Evolutionary conservation across 2,113 vertebrate species (phyloP).

Genomic region (Gorsachius goisagi): DNA sequence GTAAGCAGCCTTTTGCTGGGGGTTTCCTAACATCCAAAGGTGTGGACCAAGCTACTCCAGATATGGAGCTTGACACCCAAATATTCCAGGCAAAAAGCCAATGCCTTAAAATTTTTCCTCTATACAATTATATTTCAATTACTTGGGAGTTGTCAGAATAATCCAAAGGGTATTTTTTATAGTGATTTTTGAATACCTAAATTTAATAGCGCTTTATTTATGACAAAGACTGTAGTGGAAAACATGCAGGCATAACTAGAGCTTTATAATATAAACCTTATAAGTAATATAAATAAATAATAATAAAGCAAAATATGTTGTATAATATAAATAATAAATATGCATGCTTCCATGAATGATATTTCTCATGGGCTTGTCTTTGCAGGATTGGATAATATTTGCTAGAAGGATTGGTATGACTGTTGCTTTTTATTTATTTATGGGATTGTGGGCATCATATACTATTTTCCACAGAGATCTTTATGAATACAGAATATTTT

Average conservation of each 20-base stretch:
- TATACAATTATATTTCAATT: not conserved
- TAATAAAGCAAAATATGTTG: not conserved
- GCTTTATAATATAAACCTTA: not conserved
- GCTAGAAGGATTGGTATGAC: not conserved
- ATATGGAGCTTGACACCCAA: too few species aligned
- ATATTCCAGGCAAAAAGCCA: not conserved
- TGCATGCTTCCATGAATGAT: not conserved
- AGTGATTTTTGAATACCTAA: not conserved
- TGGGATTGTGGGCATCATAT: not conserved
- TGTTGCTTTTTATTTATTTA: not conserved
- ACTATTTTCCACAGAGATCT: not conserved
- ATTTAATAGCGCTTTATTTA: not conserved
- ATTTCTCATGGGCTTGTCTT: not conserved
- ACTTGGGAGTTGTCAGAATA: not conserved
- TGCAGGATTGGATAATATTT: not conserved
- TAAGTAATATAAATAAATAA: not conserved
- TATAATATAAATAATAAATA: not conserved
- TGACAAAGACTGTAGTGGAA: not conserved
- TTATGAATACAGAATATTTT: not conserved
- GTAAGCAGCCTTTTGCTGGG: too few species aligned
- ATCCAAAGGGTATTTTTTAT: not conserved
- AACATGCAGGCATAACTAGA: not conserved
- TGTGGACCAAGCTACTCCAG: too few species aligned
- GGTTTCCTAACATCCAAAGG: too few species aligned
- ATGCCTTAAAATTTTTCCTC: not conserved